phyloP scores from a whole-genome alignment of 2,797 vertebrate species.

The Iguana delicatissima region DNA sequence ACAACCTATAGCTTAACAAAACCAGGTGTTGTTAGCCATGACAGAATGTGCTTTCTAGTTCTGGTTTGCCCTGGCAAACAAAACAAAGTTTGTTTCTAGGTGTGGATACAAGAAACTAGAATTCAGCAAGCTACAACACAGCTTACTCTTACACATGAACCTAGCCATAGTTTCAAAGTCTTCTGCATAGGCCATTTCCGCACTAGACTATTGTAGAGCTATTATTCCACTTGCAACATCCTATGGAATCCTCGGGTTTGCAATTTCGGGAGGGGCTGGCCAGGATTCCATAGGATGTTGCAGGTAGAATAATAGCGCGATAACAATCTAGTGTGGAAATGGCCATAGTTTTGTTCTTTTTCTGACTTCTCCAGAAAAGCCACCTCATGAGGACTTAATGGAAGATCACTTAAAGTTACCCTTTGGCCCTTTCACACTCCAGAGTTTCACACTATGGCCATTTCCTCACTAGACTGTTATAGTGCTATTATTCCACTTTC shows the following conservation, averaged over 20 bases:
- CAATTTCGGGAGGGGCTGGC: no score
- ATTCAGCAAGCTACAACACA: neutral
- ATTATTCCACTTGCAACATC: no score
- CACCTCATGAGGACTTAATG: neutral
- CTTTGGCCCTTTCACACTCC: no score
- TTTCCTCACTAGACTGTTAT: no score
- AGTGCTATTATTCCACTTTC: no score
- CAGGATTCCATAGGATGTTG: no score
- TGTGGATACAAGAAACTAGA: neutral
- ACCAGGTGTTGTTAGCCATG: neutral
- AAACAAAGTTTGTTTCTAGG: neutral
- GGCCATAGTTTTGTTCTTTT: neutral
- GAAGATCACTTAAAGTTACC: no score
- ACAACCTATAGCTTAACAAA: neutral
- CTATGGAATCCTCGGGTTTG: no score
- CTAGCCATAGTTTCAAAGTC: neutral
- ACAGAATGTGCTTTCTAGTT: neutral
- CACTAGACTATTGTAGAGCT: no score
- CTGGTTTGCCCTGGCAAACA: neutral
- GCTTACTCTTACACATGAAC: neutral
- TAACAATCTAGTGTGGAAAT: no score
- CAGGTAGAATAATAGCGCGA: no score
- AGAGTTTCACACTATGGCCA: no score
- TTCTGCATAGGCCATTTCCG: neutral
- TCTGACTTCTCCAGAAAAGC: neutral